Evolutionary conservation across 2,888 invertebrate genomes (phyloP), one percentile per base, ranked within the genome.

Genomic region (Diadegma fenestrale): DNA sequence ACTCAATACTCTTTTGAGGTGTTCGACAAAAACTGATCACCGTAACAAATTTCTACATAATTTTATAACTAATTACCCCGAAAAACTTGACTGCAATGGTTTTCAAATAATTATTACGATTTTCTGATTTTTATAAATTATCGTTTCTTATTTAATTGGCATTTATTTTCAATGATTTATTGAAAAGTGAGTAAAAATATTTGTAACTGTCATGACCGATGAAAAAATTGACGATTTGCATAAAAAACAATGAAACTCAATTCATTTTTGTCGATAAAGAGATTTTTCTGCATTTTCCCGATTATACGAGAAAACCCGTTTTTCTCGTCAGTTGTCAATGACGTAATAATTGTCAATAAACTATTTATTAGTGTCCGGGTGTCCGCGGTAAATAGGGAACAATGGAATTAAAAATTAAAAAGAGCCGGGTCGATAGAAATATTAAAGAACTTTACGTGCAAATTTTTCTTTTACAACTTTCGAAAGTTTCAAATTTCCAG

Each of bases 221-320:
- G 7, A 45, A 41, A 1, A 12, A 41, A 66, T 41, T 33, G 22
- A 37, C 5, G 37, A 12, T 66, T 41, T 26, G 17, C 26, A 10
- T 1, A 33, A 33, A 26, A 14, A 73, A 26, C 37, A 68, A 76
- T 22, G 22, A 19, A 58, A 33, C 41, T 41, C 64, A 14, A 66
- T 58, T 58, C 26, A 17, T 45, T 10, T 64, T 33, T 37, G 7
- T 37, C 37, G 37, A 8, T n/a, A n/a, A n/a, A 22, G 63, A 75
- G 68, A 77, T 80, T 77, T 78, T 84, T 84, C 84, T 84, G 80
- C 80, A 84, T 84, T 81, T 78, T 73, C 10, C 66, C 80, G 37
- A 84, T 48, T 66, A 72, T 51, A 58, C 30, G 58, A 68, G 22
- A 66, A 58, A 45, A 17, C 63, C 19, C 33, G 19, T 14, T 7